Base-by-base conservation (phyloP, 1,140 invertebrate species). In the Drosophila eugracilis region DNA sequence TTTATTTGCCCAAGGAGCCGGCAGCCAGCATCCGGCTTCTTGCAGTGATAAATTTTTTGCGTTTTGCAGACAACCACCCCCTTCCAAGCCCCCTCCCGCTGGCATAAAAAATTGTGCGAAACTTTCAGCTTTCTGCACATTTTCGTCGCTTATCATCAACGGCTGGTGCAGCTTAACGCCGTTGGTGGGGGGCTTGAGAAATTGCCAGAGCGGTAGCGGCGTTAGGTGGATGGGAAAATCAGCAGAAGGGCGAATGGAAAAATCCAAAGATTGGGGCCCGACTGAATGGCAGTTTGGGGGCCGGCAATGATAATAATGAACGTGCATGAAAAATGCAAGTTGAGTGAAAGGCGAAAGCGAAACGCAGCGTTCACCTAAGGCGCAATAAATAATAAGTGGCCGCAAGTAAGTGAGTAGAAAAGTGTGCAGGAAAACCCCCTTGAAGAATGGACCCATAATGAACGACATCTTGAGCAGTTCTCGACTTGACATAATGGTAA, bases 41-140 rank as follows among this genome's bases (percentile, higher is more conserved):
- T 53, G 72, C 83, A 88, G 78, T 86, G 81, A 88, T 86, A 86
- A 88, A 88, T 86, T 81, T 75, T 66, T 48, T 69, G 63, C 75
- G 71, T 70, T 81, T 73, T 75, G 37, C 69, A 22, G n/a, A 28
- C 24, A 0, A 10, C 12, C 19, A 26, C 12, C 19, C 28, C 32
- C 24, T 14, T 4, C 22, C 14, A 12, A 9, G 21, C 4, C 9
- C 41, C 21, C 3, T n/a, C n/a, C n/a, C n/a, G n/a, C n/a, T 63
- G 57, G 77, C 83, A 66, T 88, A 86, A 86, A 86, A 85, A 86
- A 86, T 81, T 86, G 81, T 88, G 78, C 63, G 75, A 86, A 85
- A 85, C 81, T 85, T 85, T 85, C 73, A 86, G 83, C 81, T 85
- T 88, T 88, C 81, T 88, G 84, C 81, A 86, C 81, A 86, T 86